Conservation (phyloP, 2,113 vertebrate species). For the Machaerirhynchus nigripectus region DNA sequence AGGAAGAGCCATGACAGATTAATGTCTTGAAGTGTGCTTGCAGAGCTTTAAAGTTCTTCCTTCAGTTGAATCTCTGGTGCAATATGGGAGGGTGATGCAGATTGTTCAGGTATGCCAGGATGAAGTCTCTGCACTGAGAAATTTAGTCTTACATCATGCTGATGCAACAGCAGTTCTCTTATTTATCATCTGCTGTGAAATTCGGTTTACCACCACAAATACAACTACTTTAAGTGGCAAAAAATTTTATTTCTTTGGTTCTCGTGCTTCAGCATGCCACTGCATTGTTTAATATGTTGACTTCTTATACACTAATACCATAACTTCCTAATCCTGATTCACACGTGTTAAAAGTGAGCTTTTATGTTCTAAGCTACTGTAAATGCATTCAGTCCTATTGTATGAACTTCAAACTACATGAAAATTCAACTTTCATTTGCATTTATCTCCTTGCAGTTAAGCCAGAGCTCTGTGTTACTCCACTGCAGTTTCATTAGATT, state of each 20-base stretch:
- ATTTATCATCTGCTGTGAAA: not conserved
- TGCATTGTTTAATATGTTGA: constrained; percentile 7
- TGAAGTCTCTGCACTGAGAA: not conserved
- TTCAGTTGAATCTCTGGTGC: not conserved
- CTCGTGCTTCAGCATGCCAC: not conserved
- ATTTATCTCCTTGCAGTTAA: constrained; percentile 36
- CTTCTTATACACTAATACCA: constrained; percentile 12
- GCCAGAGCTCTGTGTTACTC: constrained; percentile 17
- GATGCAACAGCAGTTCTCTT: not conserved
- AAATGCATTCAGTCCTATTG: not conserved
- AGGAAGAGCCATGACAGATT: not conserved
- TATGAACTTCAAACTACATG: not conserved
- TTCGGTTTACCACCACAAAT: not conserved
- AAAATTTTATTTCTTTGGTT: not conserved
- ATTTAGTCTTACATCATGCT: not conserved
- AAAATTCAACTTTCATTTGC: constrained; percentile 30
- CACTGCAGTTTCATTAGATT: constrained; percentile 37
- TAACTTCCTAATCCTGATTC: not conserved
- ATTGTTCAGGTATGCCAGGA: not conserved
- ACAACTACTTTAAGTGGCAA: not conserved
- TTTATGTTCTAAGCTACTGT: not conserved
- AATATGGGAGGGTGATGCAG: not conserved
- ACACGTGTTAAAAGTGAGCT: not conserved
- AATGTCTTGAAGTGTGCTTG: not conserved
- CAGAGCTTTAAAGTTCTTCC: not conserved